These are phyloP conservation scores for Alsophila aescularia DNA, from an alignment of 2,888 invertebrate species.

Conservation along the genomic window DNA sequence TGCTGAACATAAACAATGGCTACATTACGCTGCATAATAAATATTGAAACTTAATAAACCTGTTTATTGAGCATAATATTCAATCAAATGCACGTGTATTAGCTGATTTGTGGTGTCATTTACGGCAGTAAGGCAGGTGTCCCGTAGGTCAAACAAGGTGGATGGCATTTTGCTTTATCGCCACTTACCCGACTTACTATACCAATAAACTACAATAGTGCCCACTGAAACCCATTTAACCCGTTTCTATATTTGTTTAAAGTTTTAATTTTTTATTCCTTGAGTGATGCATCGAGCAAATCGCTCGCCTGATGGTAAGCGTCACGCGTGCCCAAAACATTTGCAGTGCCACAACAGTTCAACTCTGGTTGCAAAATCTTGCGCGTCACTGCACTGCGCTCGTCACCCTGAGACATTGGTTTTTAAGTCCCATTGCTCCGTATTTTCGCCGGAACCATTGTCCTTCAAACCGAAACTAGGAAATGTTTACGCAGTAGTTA, in stretches of 20 bases:
- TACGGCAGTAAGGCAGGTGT: conserved; percentile 53
- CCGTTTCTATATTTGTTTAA: conserved; percentile 25
- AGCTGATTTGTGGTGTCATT: conserved; percentile 19
- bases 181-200: conserved; percentile 43
- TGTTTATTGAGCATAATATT: not conserved
- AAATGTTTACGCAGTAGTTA: no score
- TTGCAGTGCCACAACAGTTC: no score
- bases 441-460: no score
- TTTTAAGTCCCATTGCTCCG: no score
- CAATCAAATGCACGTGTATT: conserved; percentile 5
- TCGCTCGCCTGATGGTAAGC: no score
- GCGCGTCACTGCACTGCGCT: no score
- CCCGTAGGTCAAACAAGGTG: conserved; percentile 52
- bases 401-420: no score
- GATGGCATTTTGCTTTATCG: conserved; percentile 61
- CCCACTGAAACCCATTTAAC: conserved; percentile 16
- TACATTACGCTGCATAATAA: not conserved
- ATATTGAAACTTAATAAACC: not conserved
- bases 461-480: no score
- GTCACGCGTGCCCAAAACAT: no score
- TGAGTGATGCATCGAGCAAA: no score
- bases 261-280: no score
- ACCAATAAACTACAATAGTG: conserved; percentile 30
- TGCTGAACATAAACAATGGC: not conserved
- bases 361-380: no score